These are phyloP conservation scores for Plectrocnemia conspersa DNA, from an alignment of 1,140 invertebrate species.

Conservation along the genomic window DNA sequence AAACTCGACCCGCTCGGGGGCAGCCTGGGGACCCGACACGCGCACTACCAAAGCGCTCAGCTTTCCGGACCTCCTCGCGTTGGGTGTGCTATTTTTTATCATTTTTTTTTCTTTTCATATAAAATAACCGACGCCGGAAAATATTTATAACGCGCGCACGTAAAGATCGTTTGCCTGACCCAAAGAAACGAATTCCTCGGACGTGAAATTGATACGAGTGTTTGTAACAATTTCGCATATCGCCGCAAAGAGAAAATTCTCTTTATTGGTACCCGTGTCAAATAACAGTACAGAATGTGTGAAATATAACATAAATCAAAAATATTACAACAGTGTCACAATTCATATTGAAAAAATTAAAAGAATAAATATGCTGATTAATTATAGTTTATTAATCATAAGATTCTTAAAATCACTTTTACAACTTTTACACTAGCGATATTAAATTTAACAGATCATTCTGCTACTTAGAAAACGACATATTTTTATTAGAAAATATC, in stretches of 20 bases:
- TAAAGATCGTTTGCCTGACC: constrained; percentile 32
- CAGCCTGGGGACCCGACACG: background rate
- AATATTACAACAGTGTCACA: no score
- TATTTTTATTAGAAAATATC: no score
- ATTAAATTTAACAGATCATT: no score
- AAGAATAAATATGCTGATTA: no score
- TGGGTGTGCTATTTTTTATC: constrained; percentile 4
- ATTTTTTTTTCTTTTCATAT: no score
- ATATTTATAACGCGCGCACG: constrained; percentile 33
- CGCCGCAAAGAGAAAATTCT: constrained; percentile 17
- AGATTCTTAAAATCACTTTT: no score
- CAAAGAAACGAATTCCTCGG: constrained; percentile 31
- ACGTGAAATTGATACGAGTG: constrained; percentile 34
- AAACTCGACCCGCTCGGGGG: constrained; percentile 8
- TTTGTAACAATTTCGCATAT: constrained; percentile 24
- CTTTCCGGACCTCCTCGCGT: background rate
- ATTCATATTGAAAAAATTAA: no score
- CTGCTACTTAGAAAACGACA: no score
- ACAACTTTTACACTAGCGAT: no score
- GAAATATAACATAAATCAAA: no score
- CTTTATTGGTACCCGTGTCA: constrained; percentile 10
- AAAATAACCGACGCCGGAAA: constrained; percentile 28
- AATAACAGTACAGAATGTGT: no score
- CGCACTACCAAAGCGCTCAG: background rate
- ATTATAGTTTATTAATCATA: no score